A percentile compares a stretch with the other conserved stretches of the same genome.
These are phyloP conservation scores for Macrotrachela quadricornifera DNA, from an alignment of 1,140 invertebrate genomes.

Conservation along the genomic window DNA sequence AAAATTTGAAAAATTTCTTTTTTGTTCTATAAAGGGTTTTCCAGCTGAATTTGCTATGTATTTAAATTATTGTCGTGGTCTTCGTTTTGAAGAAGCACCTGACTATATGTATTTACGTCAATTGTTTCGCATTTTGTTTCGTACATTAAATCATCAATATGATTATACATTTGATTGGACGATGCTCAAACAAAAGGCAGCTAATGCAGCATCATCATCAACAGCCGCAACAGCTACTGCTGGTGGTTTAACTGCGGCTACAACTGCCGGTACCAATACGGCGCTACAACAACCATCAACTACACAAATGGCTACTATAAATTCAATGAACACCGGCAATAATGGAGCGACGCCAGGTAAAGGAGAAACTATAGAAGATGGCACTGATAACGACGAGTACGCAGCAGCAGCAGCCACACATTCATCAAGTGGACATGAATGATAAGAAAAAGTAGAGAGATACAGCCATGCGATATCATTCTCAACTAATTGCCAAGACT, in stretches of 20 bases:
- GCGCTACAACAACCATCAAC: no score
- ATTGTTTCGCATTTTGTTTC: constrained; percentile 89
- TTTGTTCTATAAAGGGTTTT: constrained; percentile 43
- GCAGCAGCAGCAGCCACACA: no score
- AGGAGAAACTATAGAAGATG: no score
- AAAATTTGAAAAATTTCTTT: not conserved
- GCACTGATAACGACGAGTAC: no score
- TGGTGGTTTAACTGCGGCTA: not conserved
- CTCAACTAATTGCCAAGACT: no score
- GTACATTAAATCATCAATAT: constrained; percentile 93
- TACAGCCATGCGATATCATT: no score
- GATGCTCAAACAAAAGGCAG: constrained; percentile 72
- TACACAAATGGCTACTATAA: no score
- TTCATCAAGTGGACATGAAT: no score
- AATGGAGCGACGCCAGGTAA: no score
- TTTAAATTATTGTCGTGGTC: constrained; percentile 79
- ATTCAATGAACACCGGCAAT: no score
- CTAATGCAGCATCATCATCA: constrained; percentile 10
- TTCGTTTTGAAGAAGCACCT: constrained; percentile 80
- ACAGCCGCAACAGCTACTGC: constrained; percentile 1
- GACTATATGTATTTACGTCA: constrained; percentile 96
- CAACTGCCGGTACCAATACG: no score
- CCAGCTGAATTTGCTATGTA: constrained; percentile 95
- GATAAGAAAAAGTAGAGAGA: no score
- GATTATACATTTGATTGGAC: constrained; percentile 99